Conservation (phyloP, 92 coral and sea anemone species). For the Zoanthus solanderi region DNA sequence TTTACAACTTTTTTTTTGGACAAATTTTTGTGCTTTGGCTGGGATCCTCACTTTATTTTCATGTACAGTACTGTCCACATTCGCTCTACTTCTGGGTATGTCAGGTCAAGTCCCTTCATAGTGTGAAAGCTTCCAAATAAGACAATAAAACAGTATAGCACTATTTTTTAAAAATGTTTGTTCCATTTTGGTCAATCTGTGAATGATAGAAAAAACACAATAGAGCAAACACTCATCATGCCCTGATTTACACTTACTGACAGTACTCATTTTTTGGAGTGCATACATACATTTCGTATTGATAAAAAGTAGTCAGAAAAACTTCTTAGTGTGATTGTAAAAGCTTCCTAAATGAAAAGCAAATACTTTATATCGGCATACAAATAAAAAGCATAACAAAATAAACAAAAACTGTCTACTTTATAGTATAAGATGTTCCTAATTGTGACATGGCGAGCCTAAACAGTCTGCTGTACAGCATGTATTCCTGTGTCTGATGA, state of each 20-base stretch:
- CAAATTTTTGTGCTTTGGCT: background rate
- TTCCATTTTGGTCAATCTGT: constrained; percentile 6
- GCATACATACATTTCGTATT: background rate
- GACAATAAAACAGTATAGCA: too few species aligned
- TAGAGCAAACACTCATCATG: background rate
- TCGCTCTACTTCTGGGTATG: background rate
- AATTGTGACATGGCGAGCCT: constrained; percentile 8
- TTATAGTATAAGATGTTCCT: background rate
- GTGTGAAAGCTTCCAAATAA: background rate
- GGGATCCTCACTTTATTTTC: background rate
- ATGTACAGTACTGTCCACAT: background rate
- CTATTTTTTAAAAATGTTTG: background rate
- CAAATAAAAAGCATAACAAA: constrained; percentile 2
- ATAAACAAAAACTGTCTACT: constrained; percentile 2
- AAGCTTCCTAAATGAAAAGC: constrained; percentile 6
- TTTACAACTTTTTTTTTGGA: background rate
- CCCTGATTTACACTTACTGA: background rate
- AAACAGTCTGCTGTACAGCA: background rate
- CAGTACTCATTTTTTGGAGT: too few species aligned
- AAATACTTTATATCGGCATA: background rate
- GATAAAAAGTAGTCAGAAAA: background rate
- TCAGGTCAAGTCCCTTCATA: background rate
- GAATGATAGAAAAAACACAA: background rate
- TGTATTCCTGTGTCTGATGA: background rate
- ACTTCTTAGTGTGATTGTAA: background rate